Conservation (phyloP, 2,888 invertebrate genomes). For the Melinopterus prodromus region DNA sequence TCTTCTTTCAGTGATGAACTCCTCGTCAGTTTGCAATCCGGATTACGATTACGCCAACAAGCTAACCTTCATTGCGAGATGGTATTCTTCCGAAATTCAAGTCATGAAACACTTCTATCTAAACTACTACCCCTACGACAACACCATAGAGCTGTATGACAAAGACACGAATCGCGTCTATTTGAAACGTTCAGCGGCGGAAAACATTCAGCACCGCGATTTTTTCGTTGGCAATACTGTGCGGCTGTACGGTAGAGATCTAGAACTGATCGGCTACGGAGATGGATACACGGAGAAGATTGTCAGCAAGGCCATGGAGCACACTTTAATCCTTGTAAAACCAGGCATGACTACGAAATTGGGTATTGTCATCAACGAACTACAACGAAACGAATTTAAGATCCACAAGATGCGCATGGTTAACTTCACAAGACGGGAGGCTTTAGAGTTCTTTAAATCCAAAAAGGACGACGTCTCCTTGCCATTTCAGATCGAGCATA, state of each 20-base stretch:
- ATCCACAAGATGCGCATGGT: conserved; percentile 79
- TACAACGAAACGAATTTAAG: conserved; percentile 67
- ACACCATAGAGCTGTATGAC: conserved; percentile 76
- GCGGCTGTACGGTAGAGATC: conserved; percentile 76
- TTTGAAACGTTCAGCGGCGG: conserved; percentile 73
- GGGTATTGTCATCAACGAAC: conserved; percentile 77
- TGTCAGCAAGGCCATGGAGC: conserved; percentile 70
- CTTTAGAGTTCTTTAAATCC: conserved; percentile 69
- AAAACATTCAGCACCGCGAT: conserved; percentile 70
- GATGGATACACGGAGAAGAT: conserved; percentile 73
- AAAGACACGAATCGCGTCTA: conserved; percentile 53
- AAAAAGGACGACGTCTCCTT: conserved; percentile 68
- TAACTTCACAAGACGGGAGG: conserved; percentile 70
- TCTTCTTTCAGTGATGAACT: too few species aligned
- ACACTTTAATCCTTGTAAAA: conserved; percentile 81
- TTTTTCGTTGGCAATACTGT: conserved; percentile 79
- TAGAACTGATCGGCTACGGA: conserved; percentile 77
- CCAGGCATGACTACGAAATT: conserved; percentile 73
- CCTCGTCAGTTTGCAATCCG: conserved; percentile 20
- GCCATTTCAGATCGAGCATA: conserved; percentile 70
- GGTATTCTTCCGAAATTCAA: conserved; percentile 85
- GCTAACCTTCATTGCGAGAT: conserved; percentile 78
- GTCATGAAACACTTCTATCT: conserved; percentile 78
- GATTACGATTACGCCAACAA: conserved; percentile 65
- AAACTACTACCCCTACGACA: conserved; percentile 79